phyloP scores from a whole-genome alignment of 2,888 invertebrate species.

The Mesopsocus fuscifrons region DNA sequence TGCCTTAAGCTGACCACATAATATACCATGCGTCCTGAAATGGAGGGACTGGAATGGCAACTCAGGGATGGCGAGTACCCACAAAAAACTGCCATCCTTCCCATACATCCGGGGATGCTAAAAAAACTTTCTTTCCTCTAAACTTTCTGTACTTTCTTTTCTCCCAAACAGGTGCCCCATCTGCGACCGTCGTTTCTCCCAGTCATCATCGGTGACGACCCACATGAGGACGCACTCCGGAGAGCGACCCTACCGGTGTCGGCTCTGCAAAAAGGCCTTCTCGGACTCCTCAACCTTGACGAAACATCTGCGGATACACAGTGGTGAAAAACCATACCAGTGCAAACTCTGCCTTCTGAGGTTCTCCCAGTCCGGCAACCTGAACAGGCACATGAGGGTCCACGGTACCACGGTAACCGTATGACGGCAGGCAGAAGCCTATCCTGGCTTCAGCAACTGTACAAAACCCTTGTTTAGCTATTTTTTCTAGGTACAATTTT shows the following conservation, averaged over 20 bases:
- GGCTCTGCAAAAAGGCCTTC: conserved; percentile 94
- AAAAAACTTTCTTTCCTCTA: conserved; percentile 8
- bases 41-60: no score
- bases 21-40: no score
- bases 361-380: conserved; percentile 96
- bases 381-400: conserved; percentile 97
- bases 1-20: no score
- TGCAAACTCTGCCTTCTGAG: conserved; percentile 89
- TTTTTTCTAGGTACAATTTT: no score
- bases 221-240: conserved; percentile 99
- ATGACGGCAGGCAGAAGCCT: conserved; percentile 4
- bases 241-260: conserved; percentile 86
- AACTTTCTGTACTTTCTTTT: conserved; percentile 11
- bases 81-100: no score
- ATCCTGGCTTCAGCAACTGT: neutral
- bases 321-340: conserved; percentile 92
- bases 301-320: conserved; percentile 82
- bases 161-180: conserved; percentile 89
- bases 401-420: conserved; percentile 45
- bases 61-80: no score
- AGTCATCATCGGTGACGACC: conserved; percentile 88
- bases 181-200: conserved; percentile 91
- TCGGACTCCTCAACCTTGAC: conserved; percentile 97
- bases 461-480: conserved; percentile 6
- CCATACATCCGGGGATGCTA: no score